Percentiles rank a stretch among this genome's conserved stretches.
Evolutionary conservation across 2,113 vertebrate species (phyloP).

Genomic region (Cyprinodon variegatus): DNA sequence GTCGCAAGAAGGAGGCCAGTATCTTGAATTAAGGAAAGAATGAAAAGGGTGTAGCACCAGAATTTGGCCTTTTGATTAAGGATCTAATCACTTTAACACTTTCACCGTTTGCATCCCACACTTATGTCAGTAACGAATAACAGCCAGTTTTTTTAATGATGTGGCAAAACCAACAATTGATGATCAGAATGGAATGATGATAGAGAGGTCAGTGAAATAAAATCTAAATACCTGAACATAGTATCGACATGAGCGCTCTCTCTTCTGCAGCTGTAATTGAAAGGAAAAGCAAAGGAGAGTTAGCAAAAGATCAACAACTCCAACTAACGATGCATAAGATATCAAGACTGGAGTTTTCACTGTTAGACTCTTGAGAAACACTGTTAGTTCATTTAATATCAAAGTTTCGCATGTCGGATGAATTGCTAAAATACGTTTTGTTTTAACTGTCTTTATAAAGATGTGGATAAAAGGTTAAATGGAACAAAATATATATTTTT

Average conservation of each 20-base stretch:
- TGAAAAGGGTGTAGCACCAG: background rate
- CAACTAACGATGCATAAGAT: conserved; percentile 19
- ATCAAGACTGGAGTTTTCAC: conserved; percentile 2
- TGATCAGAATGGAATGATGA: conserved; percentile 11
- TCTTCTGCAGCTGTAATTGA: conserved; percentile 97
- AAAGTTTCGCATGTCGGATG: background rate
- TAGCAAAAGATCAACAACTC: conserved; percentile 45
- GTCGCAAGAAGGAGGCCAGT: conserved; percentile 31
- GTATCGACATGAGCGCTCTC: conserved; percentile 97
- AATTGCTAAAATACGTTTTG: background rate
- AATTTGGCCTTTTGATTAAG: conserved; percentile 50
- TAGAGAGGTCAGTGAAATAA: background rate
- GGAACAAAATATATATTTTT: background rate
- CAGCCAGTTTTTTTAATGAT: conserved; percentile 44
- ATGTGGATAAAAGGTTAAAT: background rate
- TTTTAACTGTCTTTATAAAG: background rate
- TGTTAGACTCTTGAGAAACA: background rate
- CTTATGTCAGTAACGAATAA: conserved; percentile 5
- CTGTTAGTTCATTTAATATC: background rate
- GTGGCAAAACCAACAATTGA: background rate
- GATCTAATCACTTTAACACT: background rate
- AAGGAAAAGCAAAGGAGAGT: conserved; percentile 61
- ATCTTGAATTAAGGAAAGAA: conserved; percentile 1
- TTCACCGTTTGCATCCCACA: background rate
- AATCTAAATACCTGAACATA: conserved; percentile 93